Percentiles rank a stretch among this genome's conserved stretches.
phyloP scores from a whole-genome alignment of 2,888 invertebrate species.

The Toxonevra muliebris region DNA sequence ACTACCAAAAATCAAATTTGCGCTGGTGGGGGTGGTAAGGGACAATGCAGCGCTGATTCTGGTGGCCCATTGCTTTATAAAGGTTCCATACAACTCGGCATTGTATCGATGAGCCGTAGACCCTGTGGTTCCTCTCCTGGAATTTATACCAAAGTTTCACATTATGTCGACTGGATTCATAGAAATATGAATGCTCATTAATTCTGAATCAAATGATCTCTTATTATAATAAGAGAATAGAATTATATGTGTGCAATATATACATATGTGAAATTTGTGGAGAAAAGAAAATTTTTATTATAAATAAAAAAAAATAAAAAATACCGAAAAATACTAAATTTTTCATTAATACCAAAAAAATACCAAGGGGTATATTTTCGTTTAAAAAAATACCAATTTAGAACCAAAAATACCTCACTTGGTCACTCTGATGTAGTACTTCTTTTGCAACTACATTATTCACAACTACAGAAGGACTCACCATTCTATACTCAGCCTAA shows the following conservation, averaged over 20 bases:
- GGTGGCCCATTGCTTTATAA: constrained; percentile 57
- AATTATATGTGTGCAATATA: not conserved
- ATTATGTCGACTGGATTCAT: constrained; percentile 57
- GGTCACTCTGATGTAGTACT: no score
- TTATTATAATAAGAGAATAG: not conserved
- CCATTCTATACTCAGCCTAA: no score
- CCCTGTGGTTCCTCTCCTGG: constrained; percentile 64
- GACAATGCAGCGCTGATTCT: constrained; percentile 61
- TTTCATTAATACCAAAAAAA: no score
- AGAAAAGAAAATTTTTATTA: no score
- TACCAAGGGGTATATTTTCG: no score
- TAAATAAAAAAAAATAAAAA: no score
- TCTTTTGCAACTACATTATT: no score
- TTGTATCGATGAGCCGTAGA: constrained; percentile 66
- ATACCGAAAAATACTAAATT: no score
- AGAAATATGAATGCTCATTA: constrained; percentile 40
- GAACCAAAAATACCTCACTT: no score
- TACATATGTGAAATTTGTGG: no score
- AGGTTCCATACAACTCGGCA: constrained; percentile 56
- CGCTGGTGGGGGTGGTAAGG: constrained; percentile 59
- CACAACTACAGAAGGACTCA: no score
- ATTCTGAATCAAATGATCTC: not conserved
- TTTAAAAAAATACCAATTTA: no score
- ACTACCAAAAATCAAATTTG: constrained; percentile 62
- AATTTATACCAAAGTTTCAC: constrained; percentile 63